phyloP scores from a whole-genome alignment of 2,797 vertebrate genomes.

The Sebastes taczanowskii region DNA sequence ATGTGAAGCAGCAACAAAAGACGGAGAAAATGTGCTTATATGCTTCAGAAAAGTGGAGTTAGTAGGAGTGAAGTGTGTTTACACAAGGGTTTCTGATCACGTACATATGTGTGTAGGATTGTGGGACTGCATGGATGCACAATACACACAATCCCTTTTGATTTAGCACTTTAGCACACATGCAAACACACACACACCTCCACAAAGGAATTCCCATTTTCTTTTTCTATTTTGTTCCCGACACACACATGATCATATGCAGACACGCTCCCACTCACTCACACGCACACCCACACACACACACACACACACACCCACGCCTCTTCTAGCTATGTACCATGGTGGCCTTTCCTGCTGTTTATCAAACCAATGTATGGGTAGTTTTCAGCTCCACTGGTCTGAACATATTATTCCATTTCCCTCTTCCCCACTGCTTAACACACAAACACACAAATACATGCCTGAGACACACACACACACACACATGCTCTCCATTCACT shows the following conservation, averaged over 20 bases:
- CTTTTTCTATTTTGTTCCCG: constrained; percentile 44
- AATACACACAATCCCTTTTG: constrained; percentile 40
- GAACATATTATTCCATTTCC: constrained; percentile 83
- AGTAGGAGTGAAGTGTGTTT: constrained; percentile 49
- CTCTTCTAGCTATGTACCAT: constrained; percentile 57
- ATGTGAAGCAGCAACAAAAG: constrained; percentile 40
- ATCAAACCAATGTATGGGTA: constrained; percentile 81
- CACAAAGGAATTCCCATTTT: constrained; percentile 49
- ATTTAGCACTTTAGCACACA: constrained; percentile 48
- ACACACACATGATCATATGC: constrained; percentile 51
- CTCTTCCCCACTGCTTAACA: constrained; percentile 75
- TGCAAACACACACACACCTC: constrained; percentile 13
- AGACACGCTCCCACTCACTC: constrained; percentile 24
- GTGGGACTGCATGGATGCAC: constrained; percentile 56
- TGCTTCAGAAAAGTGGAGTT: constrained; percentile 37
- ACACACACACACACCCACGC: constrained; percentile 18
- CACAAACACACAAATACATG: constrained; percentile 62
- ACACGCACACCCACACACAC: constrained; percentile 29
- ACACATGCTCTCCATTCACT: constrained; percentile 6
- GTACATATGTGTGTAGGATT: constrained; percentile 39
- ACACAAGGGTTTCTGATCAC: constrained; percentile 59
- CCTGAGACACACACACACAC: neutral
- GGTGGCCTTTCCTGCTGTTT: constrained; percentile 76
- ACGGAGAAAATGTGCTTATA: constrained; percentile 27
- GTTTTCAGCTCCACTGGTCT: constrained; percentile 83